A percentile compares a stretch with the other conserved stretches of the same genome.
Evolutionary conservation across 1,140 invertebrate species (phyloP).

Genomic region (Pseudomyrmex gracilis): DNA sequence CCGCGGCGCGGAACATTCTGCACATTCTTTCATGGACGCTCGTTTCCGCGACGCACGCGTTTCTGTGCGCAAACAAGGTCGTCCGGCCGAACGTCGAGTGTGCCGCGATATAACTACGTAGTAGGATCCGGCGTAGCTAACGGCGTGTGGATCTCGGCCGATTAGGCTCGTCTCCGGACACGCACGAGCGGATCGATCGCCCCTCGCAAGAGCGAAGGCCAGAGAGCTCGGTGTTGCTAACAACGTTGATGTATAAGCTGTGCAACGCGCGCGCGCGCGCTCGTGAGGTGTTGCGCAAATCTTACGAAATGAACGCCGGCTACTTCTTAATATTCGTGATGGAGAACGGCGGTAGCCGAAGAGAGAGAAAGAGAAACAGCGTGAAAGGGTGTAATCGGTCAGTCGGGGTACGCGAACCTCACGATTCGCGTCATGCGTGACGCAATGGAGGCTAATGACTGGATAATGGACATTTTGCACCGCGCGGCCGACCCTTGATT

Average conservation of each 20-base stretch:
- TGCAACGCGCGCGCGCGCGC: slow-evolving; percentile 9
- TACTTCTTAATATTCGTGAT: slow-evolving; percentile 37
- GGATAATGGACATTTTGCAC: slow-evolving; percentile 11
- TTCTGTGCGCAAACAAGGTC: slow-evolving; percentile 53
- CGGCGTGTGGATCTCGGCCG: slow-evolving; percentile 40
- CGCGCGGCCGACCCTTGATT: slow-evolving; percentile 12
- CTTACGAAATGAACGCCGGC: slow-evolving; percentile 48
- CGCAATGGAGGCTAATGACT: slow-evolving; percentile 47
- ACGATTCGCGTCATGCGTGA: slow-evolving; percentile 27
- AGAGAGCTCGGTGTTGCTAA: slow-evolving; percentile 30
- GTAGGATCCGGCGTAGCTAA: slow-evolving; percentile 37
- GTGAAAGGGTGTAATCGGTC: slow-evolving; percentile 42
- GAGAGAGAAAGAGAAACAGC: slow-evolving; percentile 25
- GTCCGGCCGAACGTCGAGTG: slow-evolving; percentile 26
- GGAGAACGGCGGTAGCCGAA: slow-evolving; percentile 21
- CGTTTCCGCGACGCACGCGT: slow-evolving; percentile 29
- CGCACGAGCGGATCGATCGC: slow-evolving; percentile 60
- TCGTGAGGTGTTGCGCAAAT: slow-evolving; percentile 36
- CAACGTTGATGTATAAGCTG: slow-evolving; percentile 38
- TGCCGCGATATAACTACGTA: slow-evolving; percentile 42
- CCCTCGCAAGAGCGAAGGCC: slow-evolving; percentile 30
- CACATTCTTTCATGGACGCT: slow-evolving; percentile 12
- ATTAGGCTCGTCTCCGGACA: slow-evolving; percentile 59
- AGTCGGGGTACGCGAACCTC: slow-evolving; percentile 27
- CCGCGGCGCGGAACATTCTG: slow-evolving; percentile 8